Base-by-base conservation (phyloP, 2,888 invertebrate species). In the Eupithecia exiguata region DNA sequence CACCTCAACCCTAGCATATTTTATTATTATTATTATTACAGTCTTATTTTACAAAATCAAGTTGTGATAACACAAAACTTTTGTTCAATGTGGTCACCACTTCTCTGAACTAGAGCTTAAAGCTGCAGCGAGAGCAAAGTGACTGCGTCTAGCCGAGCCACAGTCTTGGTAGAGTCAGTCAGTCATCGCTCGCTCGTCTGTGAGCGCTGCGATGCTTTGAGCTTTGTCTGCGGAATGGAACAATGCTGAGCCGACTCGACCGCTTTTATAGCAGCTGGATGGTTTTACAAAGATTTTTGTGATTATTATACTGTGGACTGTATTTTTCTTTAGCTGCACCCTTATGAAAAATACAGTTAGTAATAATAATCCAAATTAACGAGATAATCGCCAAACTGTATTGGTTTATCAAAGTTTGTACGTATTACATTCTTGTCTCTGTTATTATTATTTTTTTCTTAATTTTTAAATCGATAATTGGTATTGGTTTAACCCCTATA, bases 141-240 rank as follows among this genome's bases (percentile, higher is more conserved):
- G 78, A 74, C 74, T 77, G 74, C 79, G 74, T 74, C 71, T 75
- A 73, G 73, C 62, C 46, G 25, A 66, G 40, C 66, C 65, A 21
- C 38, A 1, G 38, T 12, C 38, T 36, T 16, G 16, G 30, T 30
- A 30, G 4, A 30, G 30, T 30, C 30, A 30, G 30, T 30, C 25
- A 58, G 69, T 40, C 36, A 65, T 25, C 66, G 66, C 21, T 38
- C 65, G 40, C 46, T 69, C 36, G 63, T 30, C 71, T 71, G 38
- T 67, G 67, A 69, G 58, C 25, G 58, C 25, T 58, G 53, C 69
- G 49, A 65, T 46, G 58, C 66, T 66, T 66, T 66, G 66, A 62
- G 72, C 70, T 70, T 75, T 70, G 70, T 71, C 46, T 69, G 61
- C 67, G 65, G 71, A 53, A 67, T 46, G 68, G 63, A 70, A 72